A percentile compares a stretch with the other conserved stretches of the same genome.
These are phyloP conservation scores for Panthera tigris DNA, from an alignment of 2,113 vertebrate genomes.

Conservation along the genomic window DNA sequence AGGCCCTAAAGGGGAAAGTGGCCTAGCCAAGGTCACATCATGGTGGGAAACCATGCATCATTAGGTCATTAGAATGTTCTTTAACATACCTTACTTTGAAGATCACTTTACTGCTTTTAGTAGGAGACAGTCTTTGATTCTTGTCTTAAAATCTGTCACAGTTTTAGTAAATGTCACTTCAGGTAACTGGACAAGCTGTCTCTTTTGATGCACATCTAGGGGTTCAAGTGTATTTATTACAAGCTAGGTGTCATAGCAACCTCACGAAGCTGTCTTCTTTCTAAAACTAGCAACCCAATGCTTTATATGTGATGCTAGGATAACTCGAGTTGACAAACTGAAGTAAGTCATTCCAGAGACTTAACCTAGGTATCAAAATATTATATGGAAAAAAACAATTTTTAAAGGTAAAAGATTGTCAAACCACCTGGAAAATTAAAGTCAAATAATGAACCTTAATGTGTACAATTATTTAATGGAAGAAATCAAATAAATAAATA, in stretches of 20 bases:
- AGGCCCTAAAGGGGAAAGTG: neutral
- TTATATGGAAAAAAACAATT: neutral
- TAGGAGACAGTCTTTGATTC: neutral
- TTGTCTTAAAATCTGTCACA: neutral
- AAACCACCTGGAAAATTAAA: neutral
- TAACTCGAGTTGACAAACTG: neutral
- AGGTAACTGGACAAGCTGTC: neutral
- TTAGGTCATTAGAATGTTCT: neutral
- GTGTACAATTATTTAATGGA: neutral
- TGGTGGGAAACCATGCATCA: neutral
- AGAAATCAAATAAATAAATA: neutral
- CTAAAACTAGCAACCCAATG: neutral
- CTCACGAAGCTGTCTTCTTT: neutral
- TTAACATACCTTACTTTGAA: neutral
- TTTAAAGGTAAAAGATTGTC: neutral
- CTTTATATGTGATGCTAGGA: neutral
- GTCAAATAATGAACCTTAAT: neutral
- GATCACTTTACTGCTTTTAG: neutral
- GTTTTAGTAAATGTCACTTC: neutral
- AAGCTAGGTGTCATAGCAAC: neutral
- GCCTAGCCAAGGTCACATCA: neutral
- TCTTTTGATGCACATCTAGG: neutral
- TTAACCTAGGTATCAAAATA: neutral
- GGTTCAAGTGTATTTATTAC: neutral
- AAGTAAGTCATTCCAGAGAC: neutral